Base-by-base conservation (phyloP, 37 sponge, comb jelly and placozoan species). In the Chondrosia reniformis region DNA sequence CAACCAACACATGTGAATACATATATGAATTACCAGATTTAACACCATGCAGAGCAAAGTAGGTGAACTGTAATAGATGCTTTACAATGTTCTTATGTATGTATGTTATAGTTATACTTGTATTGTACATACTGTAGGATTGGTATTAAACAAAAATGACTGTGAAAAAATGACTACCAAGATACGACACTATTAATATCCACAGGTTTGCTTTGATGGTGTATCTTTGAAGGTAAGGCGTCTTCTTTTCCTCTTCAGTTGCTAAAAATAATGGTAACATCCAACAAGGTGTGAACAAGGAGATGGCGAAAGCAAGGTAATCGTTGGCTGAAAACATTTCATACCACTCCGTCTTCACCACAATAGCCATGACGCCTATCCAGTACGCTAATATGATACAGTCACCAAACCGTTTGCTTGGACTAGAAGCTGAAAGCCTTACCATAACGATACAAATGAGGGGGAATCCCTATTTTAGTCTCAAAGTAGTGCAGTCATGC, bases 1-100 rank as follows among this genome's bases (percentile, higher is more conserved):
- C 87, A 38, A 69, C 46, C 15, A 98, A 95, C 80, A 93, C 93
- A 19, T 98, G 99, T 75, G 96, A 98, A 45, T 91, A 95, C 79
- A 90, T 98, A 76, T 98, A 98, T 76, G 94, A 98, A 33, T 49
- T 95, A 66, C 99, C 99, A 25, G 79, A 76, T 22, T 80, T 98
- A 8, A 55, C 87, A 0, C 58, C 71, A n/a, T n/a, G n/a, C n/a
- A n/a, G n/a, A n/a, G n/a, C n/a, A n/a, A n/a, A n/a, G n/a, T n/a
- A n/a, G n/a, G n/a, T n/a, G n/a, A 58, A 15, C 22, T 25, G 58
- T 4, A n/a, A 8, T 21, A 54, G 9, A 55, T 10, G 28, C n/a
- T n/a, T n/a, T n/a, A n/a, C n/a, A n/a, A n/a, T n/a, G n/a, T n/a
- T n/a, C n/a, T n/a, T 67, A 6, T 12, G 6, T 56, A 28, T 56